These are phyloP conservation scores for Urophycis tenuis DNA, from an alignment of 2,797 vertebrate genomes.

Conservation along the genomic window DNA sequence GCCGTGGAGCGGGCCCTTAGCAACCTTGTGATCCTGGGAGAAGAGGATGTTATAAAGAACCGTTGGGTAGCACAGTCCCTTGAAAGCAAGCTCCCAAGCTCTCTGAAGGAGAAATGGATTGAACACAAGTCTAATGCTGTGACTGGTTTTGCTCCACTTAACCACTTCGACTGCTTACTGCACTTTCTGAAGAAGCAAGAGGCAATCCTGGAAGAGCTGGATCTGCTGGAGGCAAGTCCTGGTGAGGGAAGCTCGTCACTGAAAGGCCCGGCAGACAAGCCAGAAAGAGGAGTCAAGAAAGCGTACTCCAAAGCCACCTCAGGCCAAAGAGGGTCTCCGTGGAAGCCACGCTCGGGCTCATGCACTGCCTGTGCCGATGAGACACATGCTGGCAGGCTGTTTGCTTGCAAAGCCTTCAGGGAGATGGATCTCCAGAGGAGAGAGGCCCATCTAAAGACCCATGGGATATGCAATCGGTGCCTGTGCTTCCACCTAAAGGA, in stretches of 20 bases:
- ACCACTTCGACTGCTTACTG: slow-evolving; percentile 1
- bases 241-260: not conserved
- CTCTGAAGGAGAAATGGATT: not conserved
- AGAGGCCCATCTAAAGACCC: not conserved
- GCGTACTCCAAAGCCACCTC: too few species aligned
- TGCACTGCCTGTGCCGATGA: too few species aligned
- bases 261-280: too few species aligned
- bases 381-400: too few species aligned
- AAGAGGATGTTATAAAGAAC: not conserved
- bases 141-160: not conserved
- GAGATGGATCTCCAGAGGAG: not conserved
- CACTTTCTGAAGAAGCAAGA: not conserved
- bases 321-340: too few species aligned
- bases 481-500: slow-evolving; percentile 7
- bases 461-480: slow-evolving; percentile 14
- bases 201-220: not conserved
- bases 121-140: not conserved
- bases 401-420: slow-evolving; percentile 14
- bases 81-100: not conserved
- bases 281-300: too few species aligned
- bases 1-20: not conserved
- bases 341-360: too few species aligned
- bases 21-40: not conserved
- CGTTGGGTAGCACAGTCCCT: not conserved
- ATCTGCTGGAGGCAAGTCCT: not conserved